Base-by-base conservation (phyloP, 2,888 invertebrate species). In the Thymelicus acteon region DNA sequence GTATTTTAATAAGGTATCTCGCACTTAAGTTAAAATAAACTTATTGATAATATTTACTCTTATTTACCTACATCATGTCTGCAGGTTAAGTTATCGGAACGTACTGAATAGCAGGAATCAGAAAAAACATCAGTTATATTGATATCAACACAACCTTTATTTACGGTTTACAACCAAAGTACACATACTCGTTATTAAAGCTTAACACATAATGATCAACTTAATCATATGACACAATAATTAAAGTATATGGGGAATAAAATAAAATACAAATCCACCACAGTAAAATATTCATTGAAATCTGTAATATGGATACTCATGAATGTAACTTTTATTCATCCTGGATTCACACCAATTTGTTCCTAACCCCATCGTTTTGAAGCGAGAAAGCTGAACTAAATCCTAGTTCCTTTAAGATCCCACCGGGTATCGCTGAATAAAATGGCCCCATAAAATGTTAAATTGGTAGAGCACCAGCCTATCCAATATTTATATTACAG, bases 141-240 rank as follows among this genome's bases (percentile, higher is more conserved):
- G 10, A 2, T 15, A 54, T 54, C 24, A 54, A 54, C 49, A 47
- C 44, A 39, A 15, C 37, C 15, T 67, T 61, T 67, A 67, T 67
- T 67, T 19, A 67, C 5, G n/a, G 52, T 52, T 60, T 67, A 67
- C 40, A 67, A 61, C 39, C 37, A 31, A 60, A 60, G 31, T 61
- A 54, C 37, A 61, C 44, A 19, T 24, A 19, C 19, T 19, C 19
- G 19, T 19, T 19, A 60, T 60, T 62, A 62, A 67, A 67, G 61
- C 67, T 67, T 61, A 67, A 60, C 60, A 60, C 54, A 57, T 62
- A 8, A 48, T 15, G 13, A 49, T n/a, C 1, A 52, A 37, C 8
- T 48, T 48, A 62, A 64, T 39, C 39, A 40, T 65, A 57, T 57
- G 65, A 54, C 31, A 65, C 57, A n/a, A 57, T 12, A 47, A 40